Percentiles rank a stretch among this genome's conserved stretches.
phyloP scores from a whole-genome alignment of 2,888 invertebrate genomes.

The Heteromyza rotundicornis region DNA sequence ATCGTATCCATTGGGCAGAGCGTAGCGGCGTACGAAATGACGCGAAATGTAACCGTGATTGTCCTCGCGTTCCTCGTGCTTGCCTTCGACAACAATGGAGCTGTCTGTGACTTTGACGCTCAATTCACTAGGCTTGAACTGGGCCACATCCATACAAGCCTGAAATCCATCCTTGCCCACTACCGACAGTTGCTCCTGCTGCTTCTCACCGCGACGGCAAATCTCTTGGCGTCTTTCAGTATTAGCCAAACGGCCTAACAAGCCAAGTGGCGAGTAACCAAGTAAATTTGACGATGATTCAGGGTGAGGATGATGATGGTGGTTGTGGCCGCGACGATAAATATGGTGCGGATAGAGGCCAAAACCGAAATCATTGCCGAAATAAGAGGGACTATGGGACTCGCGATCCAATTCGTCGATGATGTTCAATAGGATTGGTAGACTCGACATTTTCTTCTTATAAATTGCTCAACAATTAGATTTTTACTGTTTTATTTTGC shows the following conservation, averaged over 20 bases:
- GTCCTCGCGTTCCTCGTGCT: slow-evolving; percentile 75
- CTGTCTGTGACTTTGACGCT: slow-evolving; percentile 70
- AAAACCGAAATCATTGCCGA: slow-evolving; percentile 52
- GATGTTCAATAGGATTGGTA: no score
- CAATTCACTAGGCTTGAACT: slow-evolving; percentile 74
- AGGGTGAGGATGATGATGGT: slow-evolving; percentile 45
- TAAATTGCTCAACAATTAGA: no score
- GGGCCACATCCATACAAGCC: slow-evolving; percentile 72
- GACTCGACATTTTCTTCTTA: no score
- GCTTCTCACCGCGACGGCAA: slow-evolving; percentile 50
- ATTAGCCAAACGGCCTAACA: no score
- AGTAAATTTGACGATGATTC: no score
- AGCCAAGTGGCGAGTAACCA: no score
- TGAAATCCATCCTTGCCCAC: slow-evolving; percentile 69
- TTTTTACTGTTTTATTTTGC: no score
- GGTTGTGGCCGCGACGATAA: slow-evolving; percentile 48
- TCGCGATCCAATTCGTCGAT: no score
- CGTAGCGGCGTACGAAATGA: slow-evolving; percentile 76
- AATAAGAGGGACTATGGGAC: no score
- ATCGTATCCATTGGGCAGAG: slow-evolving; percentile 72
- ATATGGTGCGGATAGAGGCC: slow-evolving; percentile 54
- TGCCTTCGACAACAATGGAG: slow-evolving; percentile 70
- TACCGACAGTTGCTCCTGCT: slow-evolving; percentile 37
- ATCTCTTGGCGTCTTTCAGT: no score
- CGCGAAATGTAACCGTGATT: slow-evolving; percentile 78